These are phyloP conservation scores for Manacus vitellinus DNA, from an alignment of 2,113 vertebrate genomes.

Conservation along the genomic window DNA sequence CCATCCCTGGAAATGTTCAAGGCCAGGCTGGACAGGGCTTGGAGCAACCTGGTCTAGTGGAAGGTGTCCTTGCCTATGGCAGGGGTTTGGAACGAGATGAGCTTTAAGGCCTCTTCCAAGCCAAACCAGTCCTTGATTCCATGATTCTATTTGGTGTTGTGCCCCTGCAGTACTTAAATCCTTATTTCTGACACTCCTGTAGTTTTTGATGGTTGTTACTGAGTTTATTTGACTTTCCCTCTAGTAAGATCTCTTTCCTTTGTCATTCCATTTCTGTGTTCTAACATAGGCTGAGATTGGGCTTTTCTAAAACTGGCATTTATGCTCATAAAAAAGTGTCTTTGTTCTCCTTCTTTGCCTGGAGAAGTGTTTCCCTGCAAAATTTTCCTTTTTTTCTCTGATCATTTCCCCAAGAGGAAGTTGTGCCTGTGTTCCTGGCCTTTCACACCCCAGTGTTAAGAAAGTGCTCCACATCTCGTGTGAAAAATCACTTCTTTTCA, in stretches of 20 bases:
- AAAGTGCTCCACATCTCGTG: background rate
- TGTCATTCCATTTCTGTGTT: background rate
- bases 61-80: background rate
- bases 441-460: background rate
- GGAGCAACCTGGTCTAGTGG: background rate
- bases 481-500: background rate
- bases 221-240: background rate
- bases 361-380: background rate
- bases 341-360: background rate
- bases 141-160: background rate
- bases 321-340: accelerated
- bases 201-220: background rate
- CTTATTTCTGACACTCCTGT: background rate
- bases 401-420: too few relatives aligned
- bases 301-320: background rate
- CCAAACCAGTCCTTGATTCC: background rate
- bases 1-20: background rate
- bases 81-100: background rate
- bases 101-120: background rate
- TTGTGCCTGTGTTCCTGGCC: background rate
- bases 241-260: background rate
- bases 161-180: background rate
- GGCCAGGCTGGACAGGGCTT: background rate
- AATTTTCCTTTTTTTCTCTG: background rate
- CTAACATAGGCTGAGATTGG: background rate